phyloP scores from a whole-genome alignment of 2,113 vertebrate species.

The Odontesthes bonariensis region DNA sequence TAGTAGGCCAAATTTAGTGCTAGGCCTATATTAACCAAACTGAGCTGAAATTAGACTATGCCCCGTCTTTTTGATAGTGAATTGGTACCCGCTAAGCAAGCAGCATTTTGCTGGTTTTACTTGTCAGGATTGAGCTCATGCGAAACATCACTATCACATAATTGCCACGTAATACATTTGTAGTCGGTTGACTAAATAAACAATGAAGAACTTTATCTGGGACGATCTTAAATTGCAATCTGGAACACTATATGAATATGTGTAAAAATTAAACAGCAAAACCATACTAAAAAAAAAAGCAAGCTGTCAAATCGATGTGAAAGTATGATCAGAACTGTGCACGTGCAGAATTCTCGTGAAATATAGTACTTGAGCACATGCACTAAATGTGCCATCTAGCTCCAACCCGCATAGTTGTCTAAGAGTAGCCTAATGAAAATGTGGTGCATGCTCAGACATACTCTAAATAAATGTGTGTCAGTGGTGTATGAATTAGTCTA shows the following conservation, averaged over 20 bases:
- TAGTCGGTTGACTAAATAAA: background rate
- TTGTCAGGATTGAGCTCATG: too few relatives aligned
- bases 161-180: background rate
- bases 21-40: too few relatives aligned
- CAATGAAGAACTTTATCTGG: background rate
- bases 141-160: too few relatives aligned
- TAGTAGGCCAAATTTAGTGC: too few relatives aligned
- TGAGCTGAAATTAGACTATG: too few relatives aligned
- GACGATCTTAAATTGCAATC: background rate
- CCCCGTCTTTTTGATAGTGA: too few relatives aligned
- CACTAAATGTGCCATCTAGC: too few relatives aligned
- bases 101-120: background rate
- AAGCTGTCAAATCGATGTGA: too few relatives aligned
- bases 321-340: too few relatives aligned
- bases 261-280: background rate
- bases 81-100: background rate
- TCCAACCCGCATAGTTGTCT: too few relatives aligned
- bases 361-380: background rate
- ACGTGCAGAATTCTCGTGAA: too few relatives aligned
- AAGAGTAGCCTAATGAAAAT: slow-evolving; percentile 21
- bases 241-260: background rate
- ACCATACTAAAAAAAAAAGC: too few relatives aligned
- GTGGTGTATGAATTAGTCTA: slow-evolving; percentile 13
- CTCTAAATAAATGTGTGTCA: slow-evolving; percentile 18
- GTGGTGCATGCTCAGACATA: background rate